Evolutionary conservation across 2,113 vertebrate genomes (phyloP).

Genomic region (Pseudolaguvia tuberculata): DNA sequence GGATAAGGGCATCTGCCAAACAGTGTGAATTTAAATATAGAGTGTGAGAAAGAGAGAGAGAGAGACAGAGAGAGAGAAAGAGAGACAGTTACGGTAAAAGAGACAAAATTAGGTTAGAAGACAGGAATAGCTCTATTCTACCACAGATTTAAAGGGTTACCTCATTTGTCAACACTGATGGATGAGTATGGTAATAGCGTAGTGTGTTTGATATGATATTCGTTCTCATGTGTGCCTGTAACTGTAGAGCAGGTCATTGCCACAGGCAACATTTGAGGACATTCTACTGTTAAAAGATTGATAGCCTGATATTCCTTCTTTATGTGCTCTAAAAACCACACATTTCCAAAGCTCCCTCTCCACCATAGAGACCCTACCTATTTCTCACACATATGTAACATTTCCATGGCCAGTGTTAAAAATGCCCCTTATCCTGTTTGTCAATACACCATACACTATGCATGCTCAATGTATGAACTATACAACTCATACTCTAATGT

Average conservation of each 20-base stretch:
- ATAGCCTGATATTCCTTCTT: slow-evolving; percentile 28
- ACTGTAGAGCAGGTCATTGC: slow-evolving; percentile 29
- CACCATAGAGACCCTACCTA: neutral
- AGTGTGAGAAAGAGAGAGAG: too few relatives aligned
- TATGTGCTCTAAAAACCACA: slow-evolving; percentile 20
- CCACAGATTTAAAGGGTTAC: neutral
- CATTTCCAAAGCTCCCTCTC: slow-evolving; percentile 24
- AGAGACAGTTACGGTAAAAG: neutral
- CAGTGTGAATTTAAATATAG: too few relatives aligned
- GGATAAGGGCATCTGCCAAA: too few relatives aligned
- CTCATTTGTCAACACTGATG: slow-evolving; percentile 13
- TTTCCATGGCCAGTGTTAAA: neutral
- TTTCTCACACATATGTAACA: neutral
- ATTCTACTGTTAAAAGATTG: slow-evolving; percentile 34
- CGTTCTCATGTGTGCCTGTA: slow-evolving; percentile 4
- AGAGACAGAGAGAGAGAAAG: too few relatives aligned
- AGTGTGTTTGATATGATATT: slow-evolving; percentile 24
- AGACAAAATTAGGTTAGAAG: neutral
- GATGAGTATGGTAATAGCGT: neutral
- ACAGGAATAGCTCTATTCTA: neutral
- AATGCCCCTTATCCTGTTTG: slow-evolving; percentile 1
- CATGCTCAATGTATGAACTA: too few relatives aligned
- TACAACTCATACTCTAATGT: too few relatives aligned
- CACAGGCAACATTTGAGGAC: slow-evolving; percentile 5
- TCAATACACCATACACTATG: slow-evolving; percentile 3